Conservation (phyloP, 2,888 invertebrate genomes). For the Tetragonula carbonaria region DNA sequence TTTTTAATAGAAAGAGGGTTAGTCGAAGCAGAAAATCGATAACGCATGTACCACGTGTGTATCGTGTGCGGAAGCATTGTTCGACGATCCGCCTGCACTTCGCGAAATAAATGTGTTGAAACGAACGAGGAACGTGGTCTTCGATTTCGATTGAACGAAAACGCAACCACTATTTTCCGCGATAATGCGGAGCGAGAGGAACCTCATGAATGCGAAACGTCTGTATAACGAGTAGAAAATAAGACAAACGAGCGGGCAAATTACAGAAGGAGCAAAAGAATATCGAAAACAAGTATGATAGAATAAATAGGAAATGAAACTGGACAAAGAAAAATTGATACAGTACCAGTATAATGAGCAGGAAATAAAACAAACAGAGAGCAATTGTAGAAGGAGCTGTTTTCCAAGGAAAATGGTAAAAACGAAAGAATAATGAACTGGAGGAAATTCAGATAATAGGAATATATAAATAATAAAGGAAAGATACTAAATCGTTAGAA, state of each 20-base stretch:
- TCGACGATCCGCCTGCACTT: constrained; percentile 12
- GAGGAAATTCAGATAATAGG: not conserved
- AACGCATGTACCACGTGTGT: constrained; percentile 14
- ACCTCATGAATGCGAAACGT: not conserved
- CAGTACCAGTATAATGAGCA: not conserved
- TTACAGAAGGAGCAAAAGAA: too few species aligned
- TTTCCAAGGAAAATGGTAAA: not conserved
- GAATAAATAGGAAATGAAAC: too few species aligned
- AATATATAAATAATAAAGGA: not conserved
- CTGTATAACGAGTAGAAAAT: not conserved
- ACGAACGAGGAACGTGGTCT: not conserved
- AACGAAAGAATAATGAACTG: too few species aligned
- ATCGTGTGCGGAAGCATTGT: constrained; percentile 9
- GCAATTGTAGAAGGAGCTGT: too few species aligned
- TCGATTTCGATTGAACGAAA: not conserved
- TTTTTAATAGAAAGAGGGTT: constrained; percentile 59
- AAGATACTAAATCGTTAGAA: not conserved
- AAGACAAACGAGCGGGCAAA: not conserved
- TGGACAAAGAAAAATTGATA: not conserved
- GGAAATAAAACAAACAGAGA: not conserved
- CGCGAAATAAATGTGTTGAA: not conserved
- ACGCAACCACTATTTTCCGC: not conserved
- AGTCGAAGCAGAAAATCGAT: constrained; percentile 52
- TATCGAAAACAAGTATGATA: too few species aligned
- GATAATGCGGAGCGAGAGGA: not conserved